Conservation (phyloP, 1,140 invertebrate species). For the Drosophila sechellia region DNA sequence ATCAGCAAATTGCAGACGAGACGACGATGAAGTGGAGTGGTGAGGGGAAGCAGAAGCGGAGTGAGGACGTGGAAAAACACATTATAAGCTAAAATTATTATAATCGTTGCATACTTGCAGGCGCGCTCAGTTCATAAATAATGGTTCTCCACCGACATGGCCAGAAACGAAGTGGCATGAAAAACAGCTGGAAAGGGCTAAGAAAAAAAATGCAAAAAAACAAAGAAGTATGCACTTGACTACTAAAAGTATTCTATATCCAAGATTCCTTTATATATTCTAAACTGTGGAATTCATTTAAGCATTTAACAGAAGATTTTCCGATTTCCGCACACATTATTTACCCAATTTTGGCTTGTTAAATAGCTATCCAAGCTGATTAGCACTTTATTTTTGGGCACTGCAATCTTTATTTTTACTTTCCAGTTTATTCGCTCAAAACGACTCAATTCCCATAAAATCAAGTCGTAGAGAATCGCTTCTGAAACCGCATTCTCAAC, state of each 20-base stretch:
- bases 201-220: not conserved
- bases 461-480: not conserved
- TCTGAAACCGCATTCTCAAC: not conserved
- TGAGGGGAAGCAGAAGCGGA: not conserved
- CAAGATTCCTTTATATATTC: too few species aligned
- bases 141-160: slow-evolving; percentile 7
- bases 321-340: too few species aligned
- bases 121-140: slow-evolving; percentile 70
- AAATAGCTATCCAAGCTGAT: too few species aligned
- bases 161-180: slow-evolving; percentile 41
- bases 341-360: too few species aligned
- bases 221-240: not conserved
- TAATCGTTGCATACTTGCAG: slow-evolving; percentile 71
- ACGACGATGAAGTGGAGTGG: not conserved
- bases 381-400: too few species aligned
- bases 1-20: slow-evolving; percentile 64
- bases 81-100: slow-evolving; percentile 76
- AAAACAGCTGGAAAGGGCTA: slow-evolving; percentile 21
- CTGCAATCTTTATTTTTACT: too few species aligned
- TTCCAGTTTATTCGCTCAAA: not conserved
- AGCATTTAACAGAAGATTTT: too few species aligned
- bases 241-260: not conserved
- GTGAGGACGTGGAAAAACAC: slow-evolving; percentile 51
- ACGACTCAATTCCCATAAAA: not conserved
- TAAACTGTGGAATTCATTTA: too few species aligned